Percentiles rank a stretch among this genome's conserved stretches.
Evolutionary conservation across 2,797 vertebrate species (phyloP).

Genomic region (Oreochromis grahami): DNA sequence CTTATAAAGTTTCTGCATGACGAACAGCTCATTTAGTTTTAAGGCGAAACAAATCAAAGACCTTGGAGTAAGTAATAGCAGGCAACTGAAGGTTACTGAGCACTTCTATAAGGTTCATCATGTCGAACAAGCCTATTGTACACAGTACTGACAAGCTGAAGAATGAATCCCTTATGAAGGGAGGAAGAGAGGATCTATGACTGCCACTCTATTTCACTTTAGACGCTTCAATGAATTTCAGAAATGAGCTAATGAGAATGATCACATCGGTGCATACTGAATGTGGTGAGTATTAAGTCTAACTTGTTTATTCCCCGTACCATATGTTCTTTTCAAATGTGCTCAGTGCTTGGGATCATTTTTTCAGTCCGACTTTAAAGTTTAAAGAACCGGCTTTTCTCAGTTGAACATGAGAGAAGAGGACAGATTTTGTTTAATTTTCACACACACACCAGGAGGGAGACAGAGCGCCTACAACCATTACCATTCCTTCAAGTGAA

Average conservation of each 20-base stretch:
- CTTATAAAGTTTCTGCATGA: neutral
- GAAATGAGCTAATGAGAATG: conserved; percentile 1
- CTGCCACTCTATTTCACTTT: neutral
- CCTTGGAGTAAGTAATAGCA: neutral
- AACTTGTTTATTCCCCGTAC: neutral
- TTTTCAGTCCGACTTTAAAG: neutral
- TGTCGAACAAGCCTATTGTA: neutral
- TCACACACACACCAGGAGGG: neutral
- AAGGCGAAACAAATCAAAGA: neutral
- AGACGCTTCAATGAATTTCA: conserved; percentile 17
- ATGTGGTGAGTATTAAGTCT: conserved; percentile 1
- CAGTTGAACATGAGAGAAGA: neutral
- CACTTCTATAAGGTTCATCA: neutral
- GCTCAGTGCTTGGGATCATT: neutral
- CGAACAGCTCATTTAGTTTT: neutral
- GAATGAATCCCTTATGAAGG: neutral
- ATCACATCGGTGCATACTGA: neutral
- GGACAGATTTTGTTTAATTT: neutral
- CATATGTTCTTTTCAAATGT: neutral
- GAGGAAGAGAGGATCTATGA: neutral
- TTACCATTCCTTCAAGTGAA: neutral
- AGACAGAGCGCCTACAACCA: neutral
- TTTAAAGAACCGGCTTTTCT: neutral
- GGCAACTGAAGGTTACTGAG: neutral
- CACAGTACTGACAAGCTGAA: neutral